phyloP scores from a whole-genome alignment of 2,888 invertebrate species.

The Magallana nippona region DNA sequence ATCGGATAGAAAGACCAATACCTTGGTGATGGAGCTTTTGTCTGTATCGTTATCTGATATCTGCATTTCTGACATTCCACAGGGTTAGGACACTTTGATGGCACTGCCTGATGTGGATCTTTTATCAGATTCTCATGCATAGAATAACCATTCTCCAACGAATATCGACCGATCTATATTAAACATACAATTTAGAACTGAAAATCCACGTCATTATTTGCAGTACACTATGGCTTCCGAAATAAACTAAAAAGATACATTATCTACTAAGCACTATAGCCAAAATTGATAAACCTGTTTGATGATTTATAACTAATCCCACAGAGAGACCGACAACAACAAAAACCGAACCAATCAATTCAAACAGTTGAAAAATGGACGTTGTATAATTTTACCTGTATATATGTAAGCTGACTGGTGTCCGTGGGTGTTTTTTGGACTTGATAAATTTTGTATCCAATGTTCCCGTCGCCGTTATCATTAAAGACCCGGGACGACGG shows the following conservation, averaged over 20 bases:
- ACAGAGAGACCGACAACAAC: too few species aligned
- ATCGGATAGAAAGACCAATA: not conserved
- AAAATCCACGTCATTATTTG: too few species aligned
- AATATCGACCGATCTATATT: constrained; percentile 28
- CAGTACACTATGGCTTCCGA: too few species aligned
- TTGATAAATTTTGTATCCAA: constrained; percentile 49
- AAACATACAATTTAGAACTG: not conserved
- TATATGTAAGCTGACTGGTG: constrained; percentile 13
- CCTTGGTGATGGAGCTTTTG: not conserved
- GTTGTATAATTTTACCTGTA: constrained; percentile 32
- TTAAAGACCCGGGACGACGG: constrained; percentile 37
- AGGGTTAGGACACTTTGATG: constrained; percentile 43
- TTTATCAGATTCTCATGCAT: not conserved
- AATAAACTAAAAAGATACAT: too few species aligned
- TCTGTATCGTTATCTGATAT: not conserved
- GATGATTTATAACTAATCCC: too few species aligned
- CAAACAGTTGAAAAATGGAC: not conserved
- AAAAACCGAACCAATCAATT: not conserved
- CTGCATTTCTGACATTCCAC: constrained; percentile 32
- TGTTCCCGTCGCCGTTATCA: constrained; percentile 50
- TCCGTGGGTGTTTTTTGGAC: constrained; percentile 18
- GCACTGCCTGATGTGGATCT: constrained; percentile 4
- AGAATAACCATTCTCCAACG: not conserved
- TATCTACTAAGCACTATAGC: too few species aligned
- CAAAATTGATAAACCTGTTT: too few species aligned